Evolutionary conservation across 2,797 vertebrate genomes (phyloP).

Genomic region (Nyctibius grandis): DNA sequence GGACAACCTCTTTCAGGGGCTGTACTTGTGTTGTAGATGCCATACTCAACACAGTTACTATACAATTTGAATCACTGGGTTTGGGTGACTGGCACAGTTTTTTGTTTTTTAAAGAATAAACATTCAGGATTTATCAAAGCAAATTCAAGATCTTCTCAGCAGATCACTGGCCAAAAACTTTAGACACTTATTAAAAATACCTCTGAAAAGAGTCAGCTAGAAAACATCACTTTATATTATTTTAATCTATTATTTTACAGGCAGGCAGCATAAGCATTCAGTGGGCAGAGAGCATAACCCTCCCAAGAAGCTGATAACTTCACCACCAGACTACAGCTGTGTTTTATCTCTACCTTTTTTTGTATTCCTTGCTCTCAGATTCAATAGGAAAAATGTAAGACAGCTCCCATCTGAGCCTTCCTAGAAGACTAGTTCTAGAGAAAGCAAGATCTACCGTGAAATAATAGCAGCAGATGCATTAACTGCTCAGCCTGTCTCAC

Average conservation of each 20-base stretch:
- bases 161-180: not conserved
- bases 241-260: not conserved
- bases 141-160: not conserved
- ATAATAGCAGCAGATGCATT: not conserved
- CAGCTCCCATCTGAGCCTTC: not conserved
- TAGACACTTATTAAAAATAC: not conserved
- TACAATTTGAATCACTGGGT: not conserved
- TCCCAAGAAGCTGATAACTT: not conserved
- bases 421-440: not conserved
- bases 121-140: not conserved
- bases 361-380: not conserved
- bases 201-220: not conserved
- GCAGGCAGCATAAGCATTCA: not conserved
- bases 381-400: not conserved
- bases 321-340: not conserved
- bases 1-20: not conserved
- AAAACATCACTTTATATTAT: not conserved
- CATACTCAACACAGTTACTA: not conserved
- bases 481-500: not conserved
- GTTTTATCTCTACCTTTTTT: not conserved
- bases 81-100: not conserved
- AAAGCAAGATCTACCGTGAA: not conserved
- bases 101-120: not conserved
- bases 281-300: not conserved
- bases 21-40: not conserved